Evolutionary conservation across 2,797 vertebrate genomes (phyloP).

Genomic region (Coluber constrictor): DNA sequence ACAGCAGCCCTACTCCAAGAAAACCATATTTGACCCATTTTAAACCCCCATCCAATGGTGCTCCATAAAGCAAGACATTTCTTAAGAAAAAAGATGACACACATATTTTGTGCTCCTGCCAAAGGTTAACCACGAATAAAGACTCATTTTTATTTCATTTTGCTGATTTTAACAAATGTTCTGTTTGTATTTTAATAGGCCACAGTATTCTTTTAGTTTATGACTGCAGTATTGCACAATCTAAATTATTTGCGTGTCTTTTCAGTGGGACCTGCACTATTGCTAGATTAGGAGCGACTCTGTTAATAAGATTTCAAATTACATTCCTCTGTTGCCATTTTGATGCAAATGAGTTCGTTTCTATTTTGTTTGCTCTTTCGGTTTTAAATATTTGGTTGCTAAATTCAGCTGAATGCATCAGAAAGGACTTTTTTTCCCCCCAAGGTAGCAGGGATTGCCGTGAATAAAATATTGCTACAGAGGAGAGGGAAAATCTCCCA

Average conservation of each 20-base stretch:
- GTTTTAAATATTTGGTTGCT: constrained; percentile 16
- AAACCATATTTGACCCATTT: background rate
- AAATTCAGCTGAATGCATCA: background rate
- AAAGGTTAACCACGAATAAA: background rate
- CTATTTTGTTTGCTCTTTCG: constrained; percentile 5
- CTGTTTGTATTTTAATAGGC: background rate
- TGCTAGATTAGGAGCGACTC: background rate
- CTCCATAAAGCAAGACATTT: background rate
- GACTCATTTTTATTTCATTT: background rate
- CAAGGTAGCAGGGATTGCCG: constrained; percentile 9
- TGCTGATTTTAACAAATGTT: background rate
- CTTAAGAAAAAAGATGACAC: background rate
- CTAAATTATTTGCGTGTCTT: background rate
- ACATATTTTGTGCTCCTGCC: background rate
- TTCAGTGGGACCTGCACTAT: background rate
- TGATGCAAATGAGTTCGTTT: background rate
- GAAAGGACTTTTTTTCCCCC: background rate
- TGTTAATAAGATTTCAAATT: constrained; percentile 9
- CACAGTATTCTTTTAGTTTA: background rate
- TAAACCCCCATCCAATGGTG: background rate
- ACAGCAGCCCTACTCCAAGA: background rate
- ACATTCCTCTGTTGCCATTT: background rate
- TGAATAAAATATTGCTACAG: constrained; percentile 41
- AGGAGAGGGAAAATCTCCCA: constrained; percentile 51
- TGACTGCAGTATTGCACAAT: background rate